Conservation (phyloP, 1,140 invertebrate genomes). For the Archivesica marissinica region DNA sequence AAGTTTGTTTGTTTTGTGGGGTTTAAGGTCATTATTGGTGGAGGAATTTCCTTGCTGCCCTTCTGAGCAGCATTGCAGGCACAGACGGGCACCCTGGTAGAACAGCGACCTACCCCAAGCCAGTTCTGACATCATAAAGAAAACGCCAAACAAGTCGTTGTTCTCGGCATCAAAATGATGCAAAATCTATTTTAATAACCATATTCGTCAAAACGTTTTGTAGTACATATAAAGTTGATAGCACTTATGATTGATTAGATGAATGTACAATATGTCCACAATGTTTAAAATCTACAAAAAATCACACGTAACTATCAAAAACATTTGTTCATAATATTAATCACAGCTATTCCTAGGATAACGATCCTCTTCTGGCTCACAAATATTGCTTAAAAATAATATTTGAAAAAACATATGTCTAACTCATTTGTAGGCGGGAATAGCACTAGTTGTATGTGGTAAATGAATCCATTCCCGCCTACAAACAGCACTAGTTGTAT, state of each 20-base stretch:
- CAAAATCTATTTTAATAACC: neutral
- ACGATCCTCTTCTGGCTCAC: neutral
- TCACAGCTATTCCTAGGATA: neutral
- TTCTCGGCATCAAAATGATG: slow-evolving; percentile 15
- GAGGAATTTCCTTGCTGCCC: no score
- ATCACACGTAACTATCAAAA: neutral
- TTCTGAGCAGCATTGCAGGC: no score
- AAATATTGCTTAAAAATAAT: neutral
- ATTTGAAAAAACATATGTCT: no score
- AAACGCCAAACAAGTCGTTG: neutral
- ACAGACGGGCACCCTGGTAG: no score
- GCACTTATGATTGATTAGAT: slow-evolving; percentile 40
- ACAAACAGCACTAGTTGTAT: no score
- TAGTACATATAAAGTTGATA: slow-evolving; percentile 41
- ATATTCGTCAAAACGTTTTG: neutral
- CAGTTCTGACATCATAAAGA: no score
- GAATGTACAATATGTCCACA: slow-evolving; percentile 32
- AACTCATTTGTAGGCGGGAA: no score
- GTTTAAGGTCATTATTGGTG: no score
- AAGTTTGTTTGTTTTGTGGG: no score
- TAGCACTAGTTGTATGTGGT: no score
- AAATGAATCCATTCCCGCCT: no score
- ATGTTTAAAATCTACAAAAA: slow-evolving; percentile 38
- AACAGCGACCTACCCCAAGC: no score
- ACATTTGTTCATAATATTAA: slow-evolving; percentile 14